These are phyloP conservation scores for Stichodactyla mertensii DNA, from an alignment of 64 coral and sea anemone genomes.

Conservation along the genomic window DNA sequence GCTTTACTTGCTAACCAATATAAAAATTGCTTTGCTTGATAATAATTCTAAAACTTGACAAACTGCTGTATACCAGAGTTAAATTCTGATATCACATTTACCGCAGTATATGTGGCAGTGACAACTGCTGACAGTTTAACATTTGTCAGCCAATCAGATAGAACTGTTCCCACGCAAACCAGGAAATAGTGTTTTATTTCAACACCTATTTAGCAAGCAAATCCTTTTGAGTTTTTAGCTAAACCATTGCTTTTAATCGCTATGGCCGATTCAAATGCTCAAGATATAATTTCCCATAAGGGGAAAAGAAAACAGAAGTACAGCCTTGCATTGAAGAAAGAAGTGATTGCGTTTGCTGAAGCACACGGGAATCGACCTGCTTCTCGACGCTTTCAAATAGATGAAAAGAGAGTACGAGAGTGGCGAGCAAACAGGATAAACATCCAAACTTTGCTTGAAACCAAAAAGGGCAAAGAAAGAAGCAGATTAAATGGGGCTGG, in stretches of 20 bases:
- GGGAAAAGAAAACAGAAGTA: slow-evolving; percentile 62
- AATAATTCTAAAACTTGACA: slow-evolving; percentile 2
- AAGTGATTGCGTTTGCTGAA: slow-evolving; percentile 72
- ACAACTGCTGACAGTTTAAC: neutral
- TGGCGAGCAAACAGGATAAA: no score
- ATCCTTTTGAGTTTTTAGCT: neutral
- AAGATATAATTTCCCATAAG: slow-evolving; percentile 55
- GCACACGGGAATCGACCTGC: slow-evolving; percentile 49
- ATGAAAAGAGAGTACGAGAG: slow-evolving; percentile 50
- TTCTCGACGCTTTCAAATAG: slow-evolving; percentile 25
- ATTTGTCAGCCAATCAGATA: slow-evolving; percentile 1
- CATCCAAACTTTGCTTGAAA: no score
- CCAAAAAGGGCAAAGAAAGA: slow-evolving; percentile 19
- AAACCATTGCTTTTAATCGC: neutral
- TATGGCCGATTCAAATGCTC: slow-evolving; percentile 17
- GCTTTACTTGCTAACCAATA: neutral
- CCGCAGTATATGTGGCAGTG: neutral
- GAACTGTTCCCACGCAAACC: neutral
- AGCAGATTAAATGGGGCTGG: slow-evolving; percentile 57
- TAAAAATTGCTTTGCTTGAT: neutral
- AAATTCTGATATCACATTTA: no score
- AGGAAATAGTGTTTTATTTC: neutral
- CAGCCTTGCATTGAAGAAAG: slow-evolving; percentile 65
- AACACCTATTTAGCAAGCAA: slow-evolving; percentile 12
- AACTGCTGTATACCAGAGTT: no score